A percentile compares a stretch with the other conserved stretches of the same genome.
These are phyloP conservation scores for Meta bourneti DNA, from an alignment of 2,888 invertebrate genomes.

Conservation along the genomic window DNA sequence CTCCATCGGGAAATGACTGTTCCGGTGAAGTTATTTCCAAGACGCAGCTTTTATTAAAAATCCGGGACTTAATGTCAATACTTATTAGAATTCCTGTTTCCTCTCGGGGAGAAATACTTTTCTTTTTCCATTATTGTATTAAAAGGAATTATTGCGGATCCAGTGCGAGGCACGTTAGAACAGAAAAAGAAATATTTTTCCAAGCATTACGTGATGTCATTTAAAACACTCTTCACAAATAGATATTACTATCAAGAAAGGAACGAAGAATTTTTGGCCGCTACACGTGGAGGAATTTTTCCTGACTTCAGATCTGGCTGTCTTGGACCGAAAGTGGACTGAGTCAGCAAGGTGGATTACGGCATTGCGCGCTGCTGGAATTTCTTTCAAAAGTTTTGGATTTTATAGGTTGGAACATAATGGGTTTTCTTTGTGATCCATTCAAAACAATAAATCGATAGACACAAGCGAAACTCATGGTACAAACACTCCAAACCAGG, in stretches of 20 bases:
- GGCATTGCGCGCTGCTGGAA: neutral
- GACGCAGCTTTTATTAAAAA: too few species aligned
- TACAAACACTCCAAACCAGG: too few species aligned
- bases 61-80: neutral
- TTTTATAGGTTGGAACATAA: too few species aligned
- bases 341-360: constrained; percentile 1
- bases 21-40: too few species aligned
- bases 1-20: too few species aligned
- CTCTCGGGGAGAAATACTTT: neutral
- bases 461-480: too few species aligned
- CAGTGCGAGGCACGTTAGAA: neutral
- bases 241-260: constrained; percentile 43
- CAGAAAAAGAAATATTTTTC: constrained; percentile 7
- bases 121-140: neutral
- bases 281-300: constrained; percentile 33
- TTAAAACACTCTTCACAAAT: constrained; percentile 29
- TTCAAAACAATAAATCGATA: too few species aligned
- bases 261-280: constrained; percentile 9
- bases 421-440: too few species aligned
- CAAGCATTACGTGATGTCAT: constrained; percentile 52
- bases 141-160: constrained; percentile 13
- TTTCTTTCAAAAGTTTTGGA: neutral
- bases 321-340: neutral
- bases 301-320: neutral
- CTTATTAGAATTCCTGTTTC: constrained; percentile 22